Evolutionary conservation across 2,888 invertebrate species (phyloP).

Genomic region (Netelia fuscicornis): DNA sequence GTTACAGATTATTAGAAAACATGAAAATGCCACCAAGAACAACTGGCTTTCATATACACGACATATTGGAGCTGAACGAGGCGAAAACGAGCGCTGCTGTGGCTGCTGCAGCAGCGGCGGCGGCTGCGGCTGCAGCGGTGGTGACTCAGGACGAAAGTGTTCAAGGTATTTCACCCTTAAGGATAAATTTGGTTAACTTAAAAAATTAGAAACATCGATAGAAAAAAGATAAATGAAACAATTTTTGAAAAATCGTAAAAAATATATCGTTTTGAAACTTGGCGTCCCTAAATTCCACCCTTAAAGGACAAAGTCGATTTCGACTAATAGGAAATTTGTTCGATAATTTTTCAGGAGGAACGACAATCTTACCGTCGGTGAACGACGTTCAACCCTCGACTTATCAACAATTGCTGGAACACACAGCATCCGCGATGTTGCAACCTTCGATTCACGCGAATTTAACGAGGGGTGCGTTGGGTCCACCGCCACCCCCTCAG

Average conservation of each 20-base stretch:
- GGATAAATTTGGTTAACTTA: constrained; percentile 15
- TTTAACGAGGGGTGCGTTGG: constrained; percentile 78
- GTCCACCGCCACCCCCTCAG: constrained; percentile 77
- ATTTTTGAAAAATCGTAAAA: not conserved
- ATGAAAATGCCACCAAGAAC: constrained; percentile 93
- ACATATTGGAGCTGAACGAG: constrained; percentile 96
- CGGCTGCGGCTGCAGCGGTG: constrained; percentile 67
- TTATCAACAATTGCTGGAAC: constrained; percentile 83
- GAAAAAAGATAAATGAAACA: too few species aligned
- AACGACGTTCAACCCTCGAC: constrained; percentile 79
- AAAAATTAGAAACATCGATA: not conserved
- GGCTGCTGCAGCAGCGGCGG: constrained; percentile 65
- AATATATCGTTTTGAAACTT: not conserved
- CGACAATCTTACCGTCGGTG: constrained; percentile 79
- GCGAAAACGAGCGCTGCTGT: constrained; percentile 79
- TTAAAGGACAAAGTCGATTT: not conserved
- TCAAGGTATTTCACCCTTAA: constrained; percentile 74
- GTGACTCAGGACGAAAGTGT: constrained; percentile 79
- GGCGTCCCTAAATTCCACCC: not conserved
- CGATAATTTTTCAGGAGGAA: constrained; percentile 71
- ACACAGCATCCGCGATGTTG: constrained; percentile 80
- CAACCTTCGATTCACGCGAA: constrained; percentile 81
- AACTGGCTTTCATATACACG: constrained; percentile 96
- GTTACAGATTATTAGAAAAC: constrained; percentile 91
- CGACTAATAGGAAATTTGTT: not conserved